Evolutionary conservation across 35 echinoderm and acorn worm genomes (phyloP), one percentile per base, ranked within the genome.

Genomic region (Amphiura filiformis): DNA sequence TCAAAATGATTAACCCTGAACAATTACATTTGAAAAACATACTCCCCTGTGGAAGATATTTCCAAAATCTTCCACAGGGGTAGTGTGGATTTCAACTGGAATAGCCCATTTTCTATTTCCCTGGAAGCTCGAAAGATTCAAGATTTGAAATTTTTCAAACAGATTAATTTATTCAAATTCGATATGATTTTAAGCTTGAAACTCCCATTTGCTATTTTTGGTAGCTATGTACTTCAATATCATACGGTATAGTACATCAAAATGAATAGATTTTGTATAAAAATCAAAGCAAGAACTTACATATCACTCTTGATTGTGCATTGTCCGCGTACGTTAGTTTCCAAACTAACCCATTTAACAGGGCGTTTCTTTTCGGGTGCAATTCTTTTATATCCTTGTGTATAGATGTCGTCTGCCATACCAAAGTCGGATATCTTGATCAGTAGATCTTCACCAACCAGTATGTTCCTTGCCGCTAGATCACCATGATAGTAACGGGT

Each of bases 341-440:
- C 95, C 36, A 93, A 38, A 49, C 95, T 97, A 88, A 93, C 95
- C 95, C 95, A 97, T 44, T 93, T 97, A 4, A 93, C 77, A 9
- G 95, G 91, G n/a, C 95, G 91, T 39, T 91, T 93, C 37, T 85
- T 83, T 18, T 93, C 88, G 23, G 88, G 47, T 1, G 95, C 61
- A 31, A 97, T 49, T 30, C 91, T 49, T 76, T 93, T 93, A 37
- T 93, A 97, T 13, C 95, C 95, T 1, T 80, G 40, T 83, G 90
- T 87, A 78, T 97, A 97, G 52, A 97, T 91, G 28, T 97, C 95
- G 41, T 93, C 89, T 80, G 91, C 91, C 32, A 97, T 28, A 31
- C 95, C 95, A 77, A 97, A 97, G 76, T 97, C 95, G 0, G 95
- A 97, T 38, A 97, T 93, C 64, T 97, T 97, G 0, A 93, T 76